These are phyloP conservation scores for Bungarus multicinctus DNA, from an alignment of 2,113 vertebrate species.

Conservation along the genomic window DNA sequence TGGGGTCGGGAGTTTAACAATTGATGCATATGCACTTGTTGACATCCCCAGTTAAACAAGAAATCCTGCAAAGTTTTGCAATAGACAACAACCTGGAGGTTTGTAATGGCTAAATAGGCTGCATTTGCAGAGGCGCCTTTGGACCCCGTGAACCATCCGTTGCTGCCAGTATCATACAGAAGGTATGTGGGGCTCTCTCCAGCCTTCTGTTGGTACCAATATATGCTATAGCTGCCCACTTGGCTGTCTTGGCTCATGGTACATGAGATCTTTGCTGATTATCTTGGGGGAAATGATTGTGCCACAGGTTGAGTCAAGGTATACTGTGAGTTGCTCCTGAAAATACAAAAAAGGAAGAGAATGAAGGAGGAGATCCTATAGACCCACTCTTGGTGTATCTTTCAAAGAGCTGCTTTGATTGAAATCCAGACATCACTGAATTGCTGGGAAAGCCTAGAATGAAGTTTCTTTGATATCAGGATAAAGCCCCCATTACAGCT, in stretches of 20 bases:
- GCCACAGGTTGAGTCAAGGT: not conserved
- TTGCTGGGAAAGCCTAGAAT: no score
- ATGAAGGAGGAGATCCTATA: accelerated
- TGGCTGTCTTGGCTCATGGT: not conserved
- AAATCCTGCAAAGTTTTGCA: no score
- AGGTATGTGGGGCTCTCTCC: not conserved
- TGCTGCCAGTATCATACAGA: accelerated
- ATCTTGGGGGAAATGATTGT: accelerated
- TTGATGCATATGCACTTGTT: no score
- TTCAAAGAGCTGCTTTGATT: not conserved
- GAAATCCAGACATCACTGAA: not conserved
- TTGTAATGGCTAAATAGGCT: not conserved
- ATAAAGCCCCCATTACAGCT: not conserved
- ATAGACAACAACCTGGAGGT: not conserved
- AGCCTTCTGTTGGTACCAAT: not conserved
- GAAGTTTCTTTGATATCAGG: no score
- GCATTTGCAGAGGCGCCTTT: not conserved
- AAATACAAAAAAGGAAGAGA: not conserved
- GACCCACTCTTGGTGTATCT: not conserved
- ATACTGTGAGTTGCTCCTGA: not conserved
- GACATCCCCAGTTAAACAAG: no score
- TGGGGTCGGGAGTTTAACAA: no score
- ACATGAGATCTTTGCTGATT: not conserved
- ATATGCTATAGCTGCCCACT: accelerated
- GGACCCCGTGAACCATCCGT: not conserved